These are phyloP conservation scores for Rhynchophorus ferrugineus DNA, from an alignment of 1,140 invertebrate species.

Conservation along the genomic window DNA sequence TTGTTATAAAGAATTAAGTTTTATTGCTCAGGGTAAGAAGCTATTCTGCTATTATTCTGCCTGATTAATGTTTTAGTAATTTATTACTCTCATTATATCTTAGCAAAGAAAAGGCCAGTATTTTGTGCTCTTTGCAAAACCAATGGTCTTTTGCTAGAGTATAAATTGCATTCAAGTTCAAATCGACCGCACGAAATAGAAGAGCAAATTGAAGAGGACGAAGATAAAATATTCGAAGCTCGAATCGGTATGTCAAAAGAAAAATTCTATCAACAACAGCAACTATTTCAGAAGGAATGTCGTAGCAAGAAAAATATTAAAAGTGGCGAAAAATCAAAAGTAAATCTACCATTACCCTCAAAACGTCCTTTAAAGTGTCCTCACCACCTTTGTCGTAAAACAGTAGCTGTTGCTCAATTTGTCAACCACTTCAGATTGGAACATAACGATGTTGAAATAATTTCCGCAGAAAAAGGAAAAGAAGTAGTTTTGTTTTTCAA, in stretches of 20 bases:
- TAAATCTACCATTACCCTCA: constrained; percentile 13
- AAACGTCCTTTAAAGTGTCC: constrained; percentile 34
- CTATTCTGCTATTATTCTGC: no score
- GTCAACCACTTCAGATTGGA: constrained; percentile 35
- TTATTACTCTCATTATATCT: constrained; percentile 4
- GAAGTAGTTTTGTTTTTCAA: constrained; percentile 26
- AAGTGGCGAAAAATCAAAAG: not conserved
- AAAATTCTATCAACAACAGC: constrained; percentile 5
- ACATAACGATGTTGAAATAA: constrained; percentile 30
- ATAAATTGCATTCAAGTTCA: no score
- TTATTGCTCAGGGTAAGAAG: constrained; percentile 12
- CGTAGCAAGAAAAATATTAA: not conserved
- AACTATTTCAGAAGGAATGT: not conserved
- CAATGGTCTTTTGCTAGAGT: no score
- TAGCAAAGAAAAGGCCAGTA: constrained; percentile 27
- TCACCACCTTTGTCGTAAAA: constrained; percentile 33
- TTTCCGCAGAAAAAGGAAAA: constrained; percentile 26
- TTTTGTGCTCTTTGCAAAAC: no score
- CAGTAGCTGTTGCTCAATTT: constrained; percentile 34
- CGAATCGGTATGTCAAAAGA: constrained; percentile 14
- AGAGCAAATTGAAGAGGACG: no score
- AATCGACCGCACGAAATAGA: no score
- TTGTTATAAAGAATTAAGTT: constrained; percentile 17
- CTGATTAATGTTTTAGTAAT: constrained; percentile 10
- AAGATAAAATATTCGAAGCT: constrained; percentile 20